phyloP scores from a whole-genome alignment of 2,113 vertebrate species.

The Leptocoma aspasia region DNA sequence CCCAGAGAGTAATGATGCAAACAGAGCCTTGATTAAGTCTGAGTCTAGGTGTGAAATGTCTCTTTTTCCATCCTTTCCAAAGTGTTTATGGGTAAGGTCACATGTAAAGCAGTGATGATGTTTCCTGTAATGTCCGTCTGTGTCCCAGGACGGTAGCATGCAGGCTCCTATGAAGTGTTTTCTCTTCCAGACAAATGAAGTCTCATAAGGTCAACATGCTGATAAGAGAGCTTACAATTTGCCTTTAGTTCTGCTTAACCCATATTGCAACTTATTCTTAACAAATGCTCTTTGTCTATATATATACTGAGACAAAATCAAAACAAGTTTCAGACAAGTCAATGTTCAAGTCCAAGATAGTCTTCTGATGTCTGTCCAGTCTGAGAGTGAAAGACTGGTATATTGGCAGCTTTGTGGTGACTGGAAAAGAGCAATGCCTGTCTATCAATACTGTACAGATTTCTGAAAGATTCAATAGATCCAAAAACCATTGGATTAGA shows the following conservation, averaged over 20 bases:
- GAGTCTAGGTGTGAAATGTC: neutral
- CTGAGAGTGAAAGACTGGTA: neutral
- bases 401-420: neutral
- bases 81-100: neutral
- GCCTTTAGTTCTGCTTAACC: neutral
- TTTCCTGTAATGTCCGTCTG: neutral
- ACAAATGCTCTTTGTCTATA: neutral
- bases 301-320: neutral
- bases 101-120: neutral
- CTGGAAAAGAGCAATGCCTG: neutral
- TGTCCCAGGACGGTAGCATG: neutral
- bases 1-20: neutral
- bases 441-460: neutral
- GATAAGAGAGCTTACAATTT: neutral
- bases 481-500: neutral
- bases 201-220: neutral
- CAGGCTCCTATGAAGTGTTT: neutral
- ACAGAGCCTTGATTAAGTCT: neutral
- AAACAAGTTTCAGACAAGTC: neutral
- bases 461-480: neutral
- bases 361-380: neutral
- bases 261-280: neutral
- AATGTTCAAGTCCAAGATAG: neutral
- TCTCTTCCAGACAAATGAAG: neutral
- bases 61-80: neutral